Evolutionary conservation across 2,113 vertebrate genomes (phyloP).

Genomic region (Craseonycteris thonglongyai): DNA sequence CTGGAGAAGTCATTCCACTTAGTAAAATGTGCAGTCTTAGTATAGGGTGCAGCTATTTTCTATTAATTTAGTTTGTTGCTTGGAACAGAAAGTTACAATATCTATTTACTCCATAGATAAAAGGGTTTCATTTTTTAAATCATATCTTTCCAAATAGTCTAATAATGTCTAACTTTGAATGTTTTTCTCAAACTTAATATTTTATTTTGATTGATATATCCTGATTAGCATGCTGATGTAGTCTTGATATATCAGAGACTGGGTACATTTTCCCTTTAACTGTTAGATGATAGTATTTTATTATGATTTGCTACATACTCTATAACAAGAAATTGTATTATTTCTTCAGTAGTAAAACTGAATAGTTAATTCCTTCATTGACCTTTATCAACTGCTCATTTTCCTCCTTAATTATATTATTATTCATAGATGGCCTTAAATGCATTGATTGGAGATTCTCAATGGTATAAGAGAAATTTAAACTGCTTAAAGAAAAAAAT

Average conservation of each 20-base stretch:
- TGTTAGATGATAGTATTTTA: slow-evolving; percentile 14
- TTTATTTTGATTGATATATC: neutral
- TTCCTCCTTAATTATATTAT: slow-evolving; percentile 52
- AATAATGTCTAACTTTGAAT: neutral
- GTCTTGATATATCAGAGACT: neutral
- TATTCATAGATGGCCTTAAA: slow-evolving; percentile 36
- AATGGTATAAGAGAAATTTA: neutral
- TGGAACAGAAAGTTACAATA: neutral
- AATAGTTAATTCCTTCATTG: slow-evolving; percentile 37
- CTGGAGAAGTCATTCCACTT: neutral
- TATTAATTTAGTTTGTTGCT: slow-evolving; percentile 19
- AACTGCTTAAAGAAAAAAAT: slow-evolving; percentile 38
- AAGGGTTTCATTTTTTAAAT: slow-evolving; percentile 8
- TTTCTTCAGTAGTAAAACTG: neutral
- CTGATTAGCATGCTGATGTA: neutral
- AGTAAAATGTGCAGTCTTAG: neutral
- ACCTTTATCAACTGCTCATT: slow-evolving; percentile 42
- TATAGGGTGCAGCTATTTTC: neutral
- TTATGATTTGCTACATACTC: slow-evolving; percentile 20
- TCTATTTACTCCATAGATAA: neutral
- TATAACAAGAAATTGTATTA: slow-evolving; percentile 5
- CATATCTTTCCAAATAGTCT: neutral
- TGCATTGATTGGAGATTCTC: slow-evolving; percentile 3
- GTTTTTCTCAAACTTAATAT: neutral
- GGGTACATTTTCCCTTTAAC: neutral